A percentile compares a stretch with the other conserved stretches of the same genome.
Evolutionary conservation across 35 echinoderm and acorn worm genomes (phyloP).

Genomic region (Nesometra sesokonis): DNA sequence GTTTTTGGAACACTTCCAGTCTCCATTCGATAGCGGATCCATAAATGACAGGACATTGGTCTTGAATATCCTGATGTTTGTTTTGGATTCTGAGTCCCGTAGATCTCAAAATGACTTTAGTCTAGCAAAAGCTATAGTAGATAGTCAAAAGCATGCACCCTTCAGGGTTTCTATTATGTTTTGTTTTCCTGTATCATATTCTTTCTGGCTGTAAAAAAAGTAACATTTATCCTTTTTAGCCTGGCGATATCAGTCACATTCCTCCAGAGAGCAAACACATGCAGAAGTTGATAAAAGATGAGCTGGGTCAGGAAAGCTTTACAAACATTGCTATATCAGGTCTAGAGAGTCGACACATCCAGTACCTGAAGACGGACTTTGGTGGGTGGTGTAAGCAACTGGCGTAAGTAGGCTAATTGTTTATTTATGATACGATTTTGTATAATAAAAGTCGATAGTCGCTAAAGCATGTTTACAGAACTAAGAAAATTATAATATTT

Average conservation of each 20-base stretch:
- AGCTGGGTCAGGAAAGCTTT: slow-evolving; percentile 81
- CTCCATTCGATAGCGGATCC: too few relatives aligned
- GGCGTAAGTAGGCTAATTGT: slow-evolving; percentile 51
- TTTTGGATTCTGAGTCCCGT: too few relatives aligned
- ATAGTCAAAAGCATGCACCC: too few relatives aligned
- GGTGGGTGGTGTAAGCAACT: slow-evolving; percentile 61
- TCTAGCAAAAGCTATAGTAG: too few relatives aligned
- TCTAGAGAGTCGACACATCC: slow-evolving; percentile 52
- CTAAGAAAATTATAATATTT: too few relatives aligned
- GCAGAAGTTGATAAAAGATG: slow-evolving; percentile 58
- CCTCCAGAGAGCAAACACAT: slow-evolving; percentile 32
- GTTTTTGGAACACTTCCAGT: too few relatives aligned
- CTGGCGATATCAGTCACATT: slow-evolving; percentile 51
- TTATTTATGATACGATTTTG: not conserved
- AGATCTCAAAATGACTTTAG: too few relatives aligned
- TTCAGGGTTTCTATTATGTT: too few relatives aligned
- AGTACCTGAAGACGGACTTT: slow-evolving; percentile 75
- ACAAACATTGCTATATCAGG: slow-evolving; percentile 80
- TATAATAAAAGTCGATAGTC: not conserved
- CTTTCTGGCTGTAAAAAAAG: too few relatives aligned
- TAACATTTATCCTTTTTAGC: slow-evolving; percentile 20
- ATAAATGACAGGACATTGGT: too few relatives aligned
- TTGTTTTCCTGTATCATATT: too few relatives aligned
- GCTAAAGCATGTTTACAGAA: not conserved
- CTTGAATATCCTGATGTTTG: too few relatives aligned